A percentile compares a stretch with the other conserved stretches of the same genome.
These are phyloP conservation scores for Pteria penguin DNA, from an alignment of 2,888 invertebrate genomes.

Conservation along the genomic window DNA sequence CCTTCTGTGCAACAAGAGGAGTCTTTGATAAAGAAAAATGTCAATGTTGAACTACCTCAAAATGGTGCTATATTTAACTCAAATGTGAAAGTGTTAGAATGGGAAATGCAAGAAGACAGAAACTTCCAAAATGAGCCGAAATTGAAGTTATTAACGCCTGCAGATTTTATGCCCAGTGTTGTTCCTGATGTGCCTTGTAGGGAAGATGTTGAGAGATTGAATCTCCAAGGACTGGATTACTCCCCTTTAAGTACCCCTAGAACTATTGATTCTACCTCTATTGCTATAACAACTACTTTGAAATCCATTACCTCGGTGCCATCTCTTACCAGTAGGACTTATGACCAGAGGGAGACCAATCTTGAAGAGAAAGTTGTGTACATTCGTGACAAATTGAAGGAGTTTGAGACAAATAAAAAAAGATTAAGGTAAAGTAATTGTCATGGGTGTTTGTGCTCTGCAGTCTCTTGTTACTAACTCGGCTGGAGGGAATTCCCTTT, in stretches of 20 bases:
- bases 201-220: neutral
- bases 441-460: too few relatives aligned
- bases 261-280: conserved; percentile 15
- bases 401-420: conserved; percentile 67
- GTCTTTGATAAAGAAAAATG: conserved; percentile 10
- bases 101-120: neutral
- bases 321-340: neutral
- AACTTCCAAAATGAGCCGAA: conserved; percentile 12
- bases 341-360: conserved; percentile 32
- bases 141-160: conserved; percentile 52
- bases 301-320: neutral
- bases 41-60: too few relatives aligned
- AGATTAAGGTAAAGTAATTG: conserved; percentile 65
- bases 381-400: conserved; percentile 66
- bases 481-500: too few relatives aligned
- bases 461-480: too few relatives aligned
- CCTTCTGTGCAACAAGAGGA: neutral
- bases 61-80: too few relatives aligned
- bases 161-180: conserved; percentile 50
- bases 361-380: conserved; percentile 59
- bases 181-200: neutral
- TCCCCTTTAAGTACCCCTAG: conserved; percentile 17
- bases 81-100: too few relatives aligned
- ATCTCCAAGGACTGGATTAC: neutral
- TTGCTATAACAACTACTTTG: conserved; percentile 6